phyloP scores from a whole-genome alignment of 2,888 invertebrate species.

The Erebia aethiops region DNA sequence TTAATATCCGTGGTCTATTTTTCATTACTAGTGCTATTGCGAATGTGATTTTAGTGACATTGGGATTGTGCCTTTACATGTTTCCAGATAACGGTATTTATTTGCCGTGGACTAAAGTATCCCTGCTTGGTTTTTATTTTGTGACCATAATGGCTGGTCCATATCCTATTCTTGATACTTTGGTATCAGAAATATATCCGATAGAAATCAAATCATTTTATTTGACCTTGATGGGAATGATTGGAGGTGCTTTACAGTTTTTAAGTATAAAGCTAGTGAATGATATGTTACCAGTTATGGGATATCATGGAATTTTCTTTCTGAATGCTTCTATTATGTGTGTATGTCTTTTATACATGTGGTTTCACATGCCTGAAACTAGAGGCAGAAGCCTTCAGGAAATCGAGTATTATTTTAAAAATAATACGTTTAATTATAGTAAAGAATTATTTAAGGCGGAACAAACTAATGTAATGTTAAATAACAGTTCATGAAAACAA shows the following conservation, averaged over 20 bases:
- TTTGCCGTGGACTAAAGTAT: slow-evolving; percentile 36
- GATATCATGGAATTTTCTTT: slow-evolving; percentile 48
- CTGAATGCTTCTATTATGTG: slow-evolving; percentile 38
- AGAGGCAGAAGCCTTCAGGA: slow-evolving; percentile 50
- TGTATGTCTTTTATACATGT: slow-evolving; percentile 44
- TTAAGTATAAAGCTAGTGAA: slow-evolving; percentile 42
- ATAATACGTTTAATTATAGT: slow-evolving; percentile 25
- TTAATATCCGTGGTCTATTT: too few species aligned
- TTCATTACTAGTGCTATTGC: too few species aligned
- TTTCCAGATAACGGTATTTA: slow-evolving; percentile 26
- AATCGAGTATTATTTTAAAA: slow-evolving; percentile 48
- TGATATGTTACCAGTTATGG: slow-evolving; percentile 41
- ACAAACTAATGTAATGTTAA: not conserved
- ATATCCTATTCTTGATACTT: slow-evolving; percentile 45
- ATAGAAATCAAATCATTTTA: slow-evolving; percentile 46
- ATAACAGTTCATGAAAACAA: not conserved
- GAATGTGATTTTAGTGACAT: too few species aligned
- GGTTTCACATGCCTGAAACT: slow-evolving; percentile 49
- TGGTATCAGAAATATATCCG: slow-evolving; percentile 47
- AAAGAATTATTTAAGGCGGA: not conserved
- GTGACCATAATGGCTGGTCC: slow-evolving; percentile 44
- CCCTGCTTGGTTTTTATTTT: slow-evolving; percentile 42
- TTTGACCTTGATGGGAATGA: slow-evolving; percentile 37
- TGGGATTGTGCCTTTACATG: slow-evolving; percentile 36
- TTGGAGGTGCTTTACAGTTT: slow-evolving; percentile 43